Evolutionary conservation across 1,140 invertebrate species (phyloP).

Genomic region (Sarcophaga peregrina): DNA sequence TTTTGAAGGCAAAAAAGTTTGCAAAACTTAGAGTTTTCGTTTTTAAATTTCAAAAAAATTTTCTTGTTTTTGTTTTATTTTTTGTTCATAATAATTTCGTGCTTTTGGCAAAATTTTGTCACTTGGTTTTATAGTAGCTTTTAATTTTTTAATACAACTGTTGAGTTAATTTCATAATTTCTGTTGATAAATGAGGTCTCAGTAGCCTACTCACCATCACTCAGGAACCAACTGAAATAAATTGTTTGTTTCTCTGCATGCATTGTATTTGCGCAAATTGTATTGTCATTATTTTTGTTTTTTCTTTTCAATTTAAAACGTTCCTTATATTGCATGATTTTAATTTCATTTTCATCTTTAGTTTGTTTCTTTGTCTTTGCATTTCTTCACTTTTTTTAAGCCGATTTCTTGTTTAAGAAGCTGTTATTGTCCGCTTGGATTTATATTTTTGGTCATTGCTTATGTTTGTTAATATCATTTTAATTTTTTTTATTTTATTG

Average conservation of each 20-base stretch:
- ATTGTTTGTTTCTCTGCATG: not conserved
- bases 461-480: not conserved
- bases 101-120: constrained; percentile 19
- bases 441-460: constrained; percentile 16
- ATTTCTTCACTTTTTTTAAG: not conserved
- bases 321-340: not conserved
- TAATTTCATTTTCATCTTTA: not conserved
- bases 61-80: not conserved
- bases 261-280: too few relatives aligned
- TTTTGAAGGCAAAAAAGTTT: not conserved
- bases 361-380: not conserved
- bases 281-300: not conserved
- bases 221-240: not conserved
- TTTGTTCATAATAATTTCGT: not conserved
- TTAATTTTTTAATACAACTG: not conserved
- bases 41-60: too few relatives aligned
- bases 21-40: too few relatives aligned
- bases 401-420: constrained; percentile 10
- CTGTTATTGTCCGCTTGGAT: not conserved
- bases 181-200: not conserved
- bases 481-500: not conserved
- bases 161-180: constrained; percentile 6
- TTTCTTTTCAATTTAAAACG: not conserved
- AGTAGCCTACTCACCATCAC: not conserved
- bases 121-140: not conserved